Percentiles rank a stretch among this genome's conserved stretches.
These are phyloP conservation scores for Phoxinus dragarum DNA, from an alignment of 2,797 vertebrate genomes.

Conservation along the genomic window DNA sequence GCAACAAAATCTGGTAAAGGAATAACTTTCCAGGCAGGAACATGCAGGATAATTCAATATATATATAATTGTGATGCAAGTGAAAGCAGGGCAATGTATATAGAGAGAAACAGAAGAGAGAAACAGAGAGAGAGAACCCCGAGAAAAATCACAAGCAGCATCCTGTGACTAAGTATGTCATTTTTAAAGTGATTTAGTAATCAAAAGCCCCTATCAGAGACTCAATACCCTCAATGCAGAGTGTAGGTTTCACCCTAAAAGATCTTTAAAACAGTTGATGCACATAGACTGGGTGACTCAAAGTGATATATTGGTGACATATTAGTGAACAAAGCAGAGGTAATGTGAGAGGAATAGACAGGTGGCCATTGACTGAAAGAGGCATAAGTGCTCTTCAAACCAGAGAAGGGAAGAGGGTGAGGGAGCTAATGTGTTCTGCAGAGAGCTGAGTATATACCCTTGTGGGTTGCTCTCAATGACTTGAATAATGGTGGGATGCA, in stretches of 20 bases:
- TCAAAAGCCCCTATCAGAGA: neutral
- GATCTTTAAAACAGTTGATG: neutral
- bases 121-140: neutral
- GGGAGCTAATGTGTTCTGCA: slow-evolving; percentile 57
- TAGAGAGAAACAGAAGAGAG: slow-evolving; percentile 6
- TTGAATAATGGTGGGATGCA: slow-evolving; percentile 45
- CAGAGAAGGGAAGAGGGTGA: neutral
- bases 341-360: slow-evolving; percentile 52
- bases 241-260: neutral
- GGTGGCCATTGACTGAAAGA: slow-evolving; percentile 45
- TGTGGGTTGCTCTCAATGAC: slow-evolving; percentile 66
- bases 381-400: slow-evolving; percentile 48
- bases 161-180: neutral
- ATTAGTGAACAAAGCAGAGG: slow-evolving; percentile 45
- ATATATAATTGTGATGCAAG: neutral
- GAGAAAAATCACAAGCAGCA: neutral
- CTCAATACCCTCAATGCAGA: neutral
- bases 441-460: slow-evolving; percentile 43
- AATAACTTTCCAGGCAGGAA: slow-evolving; percentile 1
- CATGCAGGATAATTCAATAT: neutral
- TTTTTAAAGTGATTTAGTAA: neutral
- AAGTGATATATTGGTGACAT: slow-evolving; percentile 16
- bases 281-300: slow-evolving; percentile 11
- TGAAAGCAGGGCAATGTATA: neutral
- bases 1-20: neutral